Base-by-base conservation (phyloP, 1,140 invertebrate genomes). In the Drosophila littoralis region DNA sequence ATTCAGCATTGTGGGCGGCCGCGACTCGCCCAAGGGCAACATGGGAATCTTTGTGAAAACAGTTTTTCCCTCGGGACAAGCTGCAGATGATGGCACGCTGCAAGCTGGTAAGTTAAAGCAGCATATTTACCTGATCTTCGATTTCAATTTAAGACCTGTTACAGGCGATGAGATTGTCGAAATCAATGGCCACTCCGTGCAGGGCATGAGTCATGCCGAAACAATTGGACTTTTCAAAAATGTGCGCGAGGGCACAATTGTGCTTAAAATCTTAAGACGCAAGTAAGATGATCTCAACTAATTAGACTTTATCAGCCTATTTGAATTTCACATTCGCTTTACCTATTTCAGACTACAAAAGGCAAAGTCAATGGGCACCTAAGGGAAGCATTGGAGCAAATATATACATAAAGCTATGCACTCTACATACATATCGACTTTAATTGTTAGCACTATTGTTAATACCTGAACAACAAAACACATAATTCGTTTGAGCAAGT, bases 21-120 rank as follows among this genome's bases (percentile, higher is more conserved):
- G 94, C 7, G 97, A 98, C 91, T 97, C 97, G 36, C 96, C 97
- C 1, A 96, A 96, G 86, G 97, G 97, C 3, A 95, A 95, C 78
- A 97, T 98, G 95, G 97, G 97, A 12, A 98, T 98, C 80, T 98
- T 97, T 93, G 96, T 98, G 1, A 97, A 98, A 93, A 97, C 97
- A 1, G 95, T 98, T 9, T 97, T 97, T 92, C 96, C 97, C 1
- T 95, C 95, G 78, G 97, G 97, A 10, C 96, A 98, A 93, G 97
- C 97, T 17, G 96, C 97, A 9, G 96, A 97, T 79, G 94, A 95
- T 90, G 96, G 96, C 57, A 95, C 94, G 75, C 93, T 98, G 54
- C 96, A 95, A 93, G 97, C 97, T 95, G 97, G 97, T 98, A 93
- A 84, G 85, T 72, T 28, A 0, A 2, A 33, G 43, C 8, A 7